Conservation (phyloP, 2,888 invertebrate species). For the Thecophora atra region DNA sequence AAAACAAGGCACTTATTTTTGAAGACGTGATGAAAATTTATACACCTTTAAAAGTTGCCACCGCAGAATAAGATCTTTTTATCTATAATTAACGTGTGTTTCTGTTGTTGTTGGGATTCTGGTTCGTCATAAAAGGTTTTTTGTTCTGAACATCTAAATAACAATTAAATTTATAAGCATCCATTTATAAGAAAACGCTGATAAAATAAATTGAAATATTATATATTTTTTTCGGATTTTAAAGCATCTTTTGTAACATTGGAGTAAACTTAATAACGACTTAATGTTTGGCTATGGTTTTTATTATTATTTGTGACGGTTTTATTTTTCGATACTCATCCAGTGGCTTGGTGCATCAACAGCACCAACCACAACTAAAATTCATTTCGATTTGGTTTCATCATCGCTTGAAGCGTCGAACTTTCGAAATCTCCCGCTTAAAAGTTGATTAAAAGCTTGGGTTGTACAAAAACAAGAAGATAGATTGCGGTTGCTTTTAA, state of each 20-base stretch:
- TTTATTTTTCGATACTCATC: not conserved
- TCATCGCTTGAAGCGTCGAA: too few relatives aligned
- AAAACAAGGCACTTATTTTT: not conserved
- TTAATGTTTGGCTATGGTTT: too few relatives aligned
- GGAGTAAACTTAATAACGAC: too few relatives aligned
- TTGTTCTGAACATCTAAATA: not conserved
- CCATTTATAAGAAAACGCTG: constrained; percentile 3
- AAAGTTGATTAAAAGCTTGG: constrained; percentile 7
- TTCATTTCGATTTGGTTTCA: not conserved
- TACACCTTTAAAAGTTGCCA: not conserved
- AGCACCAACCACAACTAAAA: not conserved
- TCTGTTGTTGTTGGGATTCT: not conserved
- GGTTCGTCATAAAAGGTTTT: not conserved
- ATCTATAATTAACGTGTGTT: too few relatives aligned
- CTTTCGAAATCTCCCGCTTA: too few relatives aligned
- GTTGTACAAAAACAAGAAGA: not conserved
- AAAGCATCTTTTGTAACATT: not conserved
- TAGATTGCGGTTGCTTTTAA: not conserved
- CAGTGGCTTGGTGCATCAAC: not conserved
- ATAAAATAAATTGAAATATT: constrained; percentile 26
- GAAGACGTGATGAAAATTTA: not conserved
- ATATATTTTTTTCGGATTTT: not conserved
- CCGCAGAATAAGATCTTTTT: too few relatives aligned
- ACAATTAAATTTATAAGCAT: constrained; percentile 20
- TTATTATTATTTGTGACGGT: too few relatives aligned